Evolutionary conservation across 64 coral and sea anemone species (phyloP), one percentile per base, ranked within the genome.

Genomic region (Montipora sp.): DNA sequence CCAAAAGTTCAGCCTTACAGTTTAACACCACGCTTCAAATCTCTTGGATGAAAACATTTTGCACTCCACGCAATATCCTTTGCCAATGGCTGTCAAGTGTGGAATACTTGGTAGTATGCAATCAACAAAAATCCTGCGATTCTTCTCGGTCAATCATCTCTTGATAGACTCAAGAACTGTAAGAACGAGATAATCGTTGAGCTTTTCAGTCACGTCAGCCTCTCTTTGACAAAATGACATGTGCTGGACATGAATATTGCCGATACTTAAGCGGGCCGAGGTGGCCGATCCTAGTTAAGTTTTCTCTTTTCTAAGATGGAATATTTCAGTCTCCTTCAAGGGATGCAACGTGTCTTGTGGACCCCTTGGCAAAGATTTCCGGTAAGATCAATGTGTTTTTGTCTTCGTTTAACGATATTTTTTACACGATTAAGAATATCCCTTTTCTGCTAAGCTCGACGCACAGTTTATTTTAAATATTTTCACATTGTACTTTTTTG

Each of bases 11-110:
- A 72, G 65, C 10, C 50, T 50, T 85, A 68, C 60, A 63, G 66
- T 18, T 47, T 72, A 46, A 71, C 46, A 51, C 60, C 82, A 72
- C 65, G 82, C 82, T 85, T 85, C 61, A 36, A 49, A 67, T 85
- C 61, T 14, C 47, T 19, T 72, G 66, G 65, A 71, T 48, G 65
- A 85, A 72, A 85, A 22, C 43, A 48, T 5, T 20, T 18, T 19
- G 8, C 5, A 50, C 11, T 72, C 11, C 19, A 51, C 21, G 47
- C 16, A 18, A 15, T 7, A 14, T 3, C 61, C 4, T 45, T 75
- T 44, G 9, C 46, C 9, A 36, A 47, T 22, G 44, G 18, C 2
- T 12, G 57, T 14, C 2, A 59, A 19, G 46, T 59, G 58, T 65
- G 10, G 5, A 3, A 8, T 15, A 3, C 7, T 83, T n/a, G 8